Percentiles rank a stretch among this genome's conserved stretches.
Conservation (phyloP, 2,888 invertebrate species). For the Leucophora obtusa region DNA sequence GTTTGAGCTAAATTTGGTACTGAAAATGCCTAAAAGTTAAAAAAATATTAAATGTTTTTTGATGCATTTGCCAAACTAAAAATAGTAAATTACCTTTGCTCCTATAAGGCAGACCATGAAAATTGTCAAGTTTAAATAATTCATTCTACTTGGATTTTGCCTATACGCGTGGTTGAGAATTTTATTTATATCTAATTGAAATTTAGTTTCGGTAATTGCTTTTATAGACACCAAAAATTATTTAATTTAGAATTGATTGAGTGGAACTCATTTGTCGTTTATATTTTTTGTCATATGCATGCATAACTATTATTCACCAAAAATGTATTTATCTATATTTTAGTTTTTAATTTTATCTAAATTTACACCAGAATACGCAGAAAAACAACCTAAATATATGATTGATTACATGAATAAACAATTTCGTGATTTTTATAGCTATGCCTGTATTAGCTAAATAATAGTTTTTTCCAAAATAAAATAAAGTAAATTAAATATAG, state of each 20-base stretch:
- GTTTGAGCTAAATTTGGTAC: conserved; percentile 22
- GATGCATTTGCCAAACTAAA: not conserved
- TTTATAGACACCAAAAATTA: not conserved
- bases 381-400: too few species aligned
- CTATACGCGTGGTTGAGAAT: not conserved
- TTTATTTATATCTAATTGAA: not conserved
- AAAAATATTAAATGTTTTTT: not conserved
- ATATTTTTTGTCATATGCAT: too few species aligned
- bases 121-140: not conserved
- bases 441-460: too few species aligned
- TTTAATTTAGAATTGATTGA: not conserved
- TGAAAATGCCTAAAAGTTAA: not conserved
- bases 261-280: not conserved
- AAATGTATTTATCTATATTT: too few species aligned
- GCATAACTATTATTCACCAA: too few species aligned
- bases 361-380: too few species aligned
- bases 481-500: too few species aligned
- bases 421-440: too few species aligned
- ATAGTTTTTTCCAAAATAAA: too few species aligned
- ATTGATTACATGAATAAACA: too few species aligned
- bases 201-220: not conserved
- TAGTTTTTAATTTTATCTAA: too few species aligned
- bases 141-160: not conserved
- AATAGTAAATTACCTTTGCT: not conserved
- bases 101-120: not conserved